phyloP scores from a whole-genome alignment of 2,888 invertebrate genomes.

The Caenorhabditis imperialis region DNA sequence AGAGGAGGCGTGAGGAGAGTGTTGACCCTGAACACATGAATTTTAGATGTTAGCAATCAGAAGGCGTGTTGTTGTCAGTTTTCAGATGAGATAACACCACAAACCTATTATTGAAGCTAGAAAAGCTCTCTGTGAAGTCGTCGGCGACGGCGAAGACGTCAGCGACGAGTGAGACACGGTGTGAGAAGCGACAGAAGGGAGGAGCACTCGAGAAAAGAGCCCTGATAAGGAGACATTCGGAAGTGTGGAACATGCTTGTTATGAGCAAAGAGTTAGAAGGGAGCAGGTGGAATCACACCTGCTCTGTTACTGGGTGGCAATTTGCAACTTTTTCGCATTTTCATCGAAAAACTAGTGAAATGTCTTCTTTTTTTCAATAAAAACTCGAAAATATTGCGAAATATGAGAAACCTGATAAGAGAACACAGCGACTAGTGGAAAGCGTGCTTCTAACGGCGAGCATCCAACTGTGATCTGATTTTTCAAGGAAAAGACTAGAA shows the following conservation, averaged over 20 bases:
- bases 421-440: conserved; percentile 33
- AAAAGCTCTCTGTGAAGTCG: conserved; percentile 31
- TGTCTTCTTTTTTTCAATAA: no score
- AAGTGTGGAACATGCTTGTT: no score
- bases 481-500: no score
- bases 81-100: conserved; percentile 12
- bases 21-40: conserved; percentile 44
- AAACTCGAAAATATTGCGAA: no score
- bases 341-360: no score
- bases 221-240: conserved; percentile 5
- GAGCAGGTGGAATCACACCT: no score
- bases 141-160: neutral
- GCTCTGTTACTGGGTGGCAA: no score
- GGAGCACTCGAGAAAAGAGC: conserved; percentile 36
- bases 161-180: conserved; percentile 16
- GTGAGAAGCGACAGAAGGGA: conserved; percentile 25
- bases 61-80: no score
- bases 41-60: conserved; percentile 10
- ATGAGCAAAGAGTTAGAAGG: no score
- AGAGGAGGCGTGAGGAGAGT: conserved; percentile 46
- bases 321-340: no score
- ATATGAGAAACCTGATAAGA: conserved; percentile 39
- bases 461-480: conserved; percentile 38
- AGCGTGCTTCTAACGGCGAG: conserved; percentile 34
- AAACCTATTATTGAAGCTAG: conserved; percentile 55